Evolutionary conservation across 2,888 invertebrate species (phyloP), one percentile per base, ranked within the genome.

Genomic region (Alsophila aescularia): DNA sequence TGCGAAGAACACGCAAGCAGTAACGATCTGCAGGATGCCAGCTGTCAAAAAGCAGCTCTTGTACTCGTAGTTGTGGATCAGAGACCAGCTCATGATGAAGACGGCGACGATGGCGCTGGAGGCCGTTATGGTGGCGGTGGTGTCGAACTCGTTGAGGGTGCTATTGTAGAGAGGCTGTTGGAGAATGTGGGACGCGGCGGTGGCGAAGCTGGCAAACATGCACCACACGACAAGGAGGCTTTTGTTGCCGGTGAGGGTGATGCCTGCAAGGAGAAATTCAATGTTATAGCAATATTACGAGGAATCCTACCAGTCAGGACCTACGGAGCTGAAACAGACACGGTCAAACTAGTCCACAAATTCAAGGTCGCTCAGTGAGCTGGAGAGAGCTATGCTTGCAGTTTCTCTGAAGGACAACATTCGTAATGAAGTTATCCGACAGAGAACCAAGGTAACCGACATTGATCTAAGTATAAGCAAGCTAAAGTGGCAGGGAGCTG

Each of bases 121-220:
- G 0, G 86, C 77, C 2, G 89, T 87, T 68, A 84, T 82, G 0
- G 91, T 90, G 3, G 90, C 91, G 0, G 90, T 90, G 0, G 85
- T 83, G 50, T 90, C 87, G 70, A 91, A 90, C 12, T 92, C 90
- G 68, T 89, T 89, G 2, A 90, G 67, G 0, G 87, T 85, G 42
- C 82, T 84, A 60, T 85, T 87, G 77, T 86, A 89, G 0, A 90
- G 60, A 0, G 91, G 90, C 41, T 89, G 90, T 18, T 85, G 87
- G 1, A 90, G 77, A 2, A 91, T 83, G 60, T 78, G 78, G 14
- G 84, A 75, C 0, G 88, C 85, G 0, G 87, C 87, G 0, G 87
- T 84, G 0, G 91, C 73, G 61, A 88, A 83, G 51, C 87, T 86
- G 9, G 89, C 84, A 21, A 88, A 75, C 80, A 89, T 85, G 58